A percentile compares a stretch with the other conserved stretches of the same genome.
These are phyloP conservation scores for Crematogaster levior DNA, from an alignment of 2,888 invertebrate species.

Conservation along the genomic window DNA sequence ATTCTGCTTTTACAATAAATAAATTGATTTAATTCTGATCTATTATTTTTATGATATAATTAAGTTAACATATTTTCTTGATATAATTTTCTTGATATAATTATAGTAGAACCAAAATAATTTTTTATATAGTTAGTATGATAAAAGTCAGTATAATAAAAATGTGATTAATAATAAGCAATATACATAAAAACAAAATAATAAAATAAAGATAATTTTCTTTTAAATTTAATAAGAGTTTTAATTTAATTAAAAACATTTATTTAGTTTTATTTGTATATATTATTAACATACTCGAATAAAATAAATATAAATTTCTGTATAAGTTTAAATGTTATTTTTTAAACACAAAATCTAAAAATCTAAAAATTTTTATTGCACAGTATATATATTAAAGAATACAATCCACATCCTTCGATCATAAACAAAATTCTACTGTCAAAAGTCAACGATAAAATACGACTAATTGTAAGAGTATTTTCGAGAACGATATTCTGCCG, in stretches of 20 bases:
- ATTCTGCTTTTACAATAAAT: neutral
- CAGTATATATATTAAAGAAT: too few species aligned
- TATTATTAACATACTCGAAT: neutral
- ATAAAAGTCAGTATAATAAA: neutral
- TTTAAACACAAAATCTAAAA: too few species aligned
- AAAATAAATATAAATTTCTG: neutral
- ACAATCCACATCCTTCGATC: neutral
- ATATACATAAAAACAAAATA: slow-evolving; percentile 6
- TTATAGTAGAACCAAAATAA: neutral
- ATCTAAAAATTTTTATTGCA: too few species aligned
- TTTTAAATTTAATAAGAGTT: neutral
- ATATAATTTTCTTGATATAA: neutral
- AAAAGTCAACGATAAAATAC: slow-evolving; percentile 11
- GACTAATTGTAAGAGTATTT: neutral
- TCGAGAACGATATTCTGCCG: neutral
- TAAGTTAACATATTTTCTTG: too few species aligned
- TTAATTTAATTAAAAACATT: neutral
- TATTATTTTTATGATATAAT: neutral
- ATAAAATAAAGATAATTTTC: neutral
- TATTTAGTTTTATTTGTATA: neutral
- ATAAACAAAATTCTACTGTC: neutral
- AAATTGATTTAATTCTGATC: neutral
- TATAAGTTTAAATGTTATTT: neutral
- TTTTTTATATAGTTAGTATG: neutral
- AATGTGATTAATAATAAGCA: neutral